phyloP scores from a whole-genome alignment of 2,797 vertebrate species.

The Pogoniulus pusillus region DNA sequence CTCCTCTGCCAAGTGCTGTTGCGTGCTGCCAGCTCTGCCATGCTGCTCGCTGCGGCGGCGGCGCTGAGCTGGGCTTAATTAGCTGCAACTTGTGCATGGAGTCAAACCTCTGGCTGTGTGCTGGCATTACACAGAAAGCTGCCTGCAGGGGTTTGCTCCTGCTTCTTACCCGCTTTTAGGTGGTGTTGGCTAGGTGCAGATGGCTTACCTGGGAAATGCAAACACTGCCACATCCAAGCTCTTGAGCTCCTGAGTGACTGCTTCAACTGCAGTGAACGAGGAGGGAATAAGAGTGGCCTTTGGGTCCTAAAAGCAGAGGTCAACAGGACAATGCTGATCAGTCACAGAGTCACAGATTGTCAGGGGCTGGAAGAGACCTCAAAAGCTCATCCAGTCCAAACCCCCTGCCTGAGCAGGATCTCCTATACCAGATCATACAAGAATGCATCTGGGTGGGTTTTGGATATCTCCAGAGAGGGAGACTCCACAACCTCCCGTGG shows the following conservation, averaged over 20 bases:
- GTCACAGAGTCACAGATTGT: too few relatives aligned
- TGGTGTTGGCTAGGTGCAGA: too few relatives aligned
- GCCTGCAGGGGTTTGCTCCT: background rate
- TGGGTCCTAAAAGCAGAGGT: background rate
- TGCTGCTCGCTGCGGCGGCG: background rate
- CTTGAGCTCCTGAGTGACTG: background rate
- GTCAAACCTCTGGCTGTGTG: background rate
- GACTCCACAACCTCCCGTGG: too few relatives aligned
- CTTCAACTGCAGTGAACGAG: background rate
- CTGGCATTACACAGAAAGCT: background rate
- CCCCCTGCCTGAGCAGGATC: too few relatives aligned
- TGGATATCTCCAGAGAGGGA: too few relatives aligned
- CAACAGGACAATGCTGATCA: background rate
- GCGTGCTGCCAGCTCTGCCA: background rate
- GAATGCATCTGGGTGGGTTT: too few relatives aligned
- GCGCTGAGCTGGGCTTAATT: background rate
- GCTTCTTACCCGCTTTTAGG: background rate
- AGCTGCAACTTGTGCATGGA: background rate
- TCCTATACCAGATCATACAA: too few relatives aligned
- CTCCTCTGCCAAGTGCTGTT: background rate
- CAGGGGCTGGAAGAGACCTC: too few relatives aligned
- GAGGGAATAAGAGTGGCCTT: background rate
- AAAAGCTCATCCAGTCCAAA: too few relatives aligned
- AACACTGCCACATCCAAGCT: rapidly evolving
- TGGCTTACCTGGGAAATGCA: background rate